Conservation (phyloP, 2,888 invertebrate species). For the Macropis europaea region DNA sequence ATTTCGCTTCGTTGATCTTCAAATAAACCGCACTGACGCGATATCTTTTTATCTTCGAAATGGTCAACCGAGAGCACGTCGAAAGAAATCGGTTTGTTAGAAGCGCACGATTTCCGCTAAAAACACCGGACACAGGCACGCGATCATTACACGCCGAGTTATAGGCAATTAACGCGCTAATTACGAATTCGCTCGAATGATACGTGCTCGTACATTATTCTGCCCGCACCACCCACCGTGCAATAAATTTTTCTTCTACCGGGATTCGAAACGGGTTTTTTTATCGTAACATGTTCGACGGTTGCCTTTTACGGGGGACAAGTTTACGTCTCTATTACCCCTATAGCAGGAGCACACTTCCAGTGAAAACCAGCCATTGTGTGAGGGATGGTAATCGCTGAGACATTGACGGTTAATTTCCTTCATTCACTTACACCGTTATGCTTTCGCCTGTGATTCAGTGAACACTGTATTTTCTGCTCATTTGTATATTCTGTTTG, state of each 20-base stretch:
- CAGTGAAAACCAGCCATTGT: too few relatives aligned
- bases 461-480: too few relatives aligned
- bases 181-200: constrained; percentile 71
- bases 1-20: too few relatives aligned
- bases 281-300: constrained; percentile 39
- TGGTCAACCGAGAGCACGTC: too few relatives aligned
- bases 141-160: constrained; percentile 74
- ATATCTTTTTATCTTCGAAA: too few relatives aligned
- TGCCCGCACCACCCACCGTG: constrained; percentile 52
- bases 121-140: constrained; percentile 11
- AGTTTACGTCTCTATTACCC: constrained; percentile 73
- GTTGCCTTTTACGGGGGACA: constrained; percentile 39
- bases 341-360: too few relatives aligned
- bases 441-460: too few relatives aligned
- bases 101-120: constrained; percentile 20
- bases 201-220: background rate
- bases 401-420: too few relatives aligned
- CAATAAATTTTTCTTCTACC: constrained; percentile 69
- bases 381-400: too few relatives aligned
- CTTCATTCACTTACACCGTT: too few relatives aligned
- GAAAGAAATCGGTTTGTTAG: constrained; percentile 36
- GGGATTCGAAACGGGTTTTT: constrained; percentile 63
- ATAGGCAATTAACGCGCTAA: constrained; percentile 76
- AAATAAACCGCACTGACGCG: too few relatives aligned
- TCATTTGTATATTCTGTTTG: too few relatives aligned